phyloP scores from a whole-genome alignment of 2,888 invertebrate species.

The Elmis aenea region DNA sequence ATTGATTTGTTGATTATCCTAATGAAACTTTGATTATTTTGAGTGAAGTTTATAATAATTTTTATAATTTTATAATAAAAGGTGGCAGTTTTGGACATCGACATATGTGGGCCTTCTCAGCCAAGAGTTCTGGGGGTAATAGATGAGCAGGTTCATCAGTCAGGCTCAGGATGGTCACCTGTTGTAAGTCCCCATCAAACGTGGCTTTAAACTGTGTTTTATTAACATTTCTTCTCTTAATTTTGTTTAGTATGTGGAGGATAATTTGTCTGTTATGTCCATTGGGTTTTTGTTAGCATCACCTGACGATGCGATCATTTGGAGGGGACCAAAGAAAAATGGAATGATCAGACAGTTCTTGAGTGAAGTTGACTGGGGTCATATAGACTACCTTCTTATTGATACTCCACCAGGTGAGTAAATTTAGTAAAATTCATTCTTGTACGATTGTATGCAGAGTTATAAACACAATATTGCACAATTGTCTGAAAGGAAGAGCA shows the following conservation, averaged over 20 bases:
- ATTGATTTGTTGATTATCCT: too few relatives aligned
- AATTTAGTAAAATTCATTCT: background rate
- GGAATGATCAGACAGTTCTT: conserved; percentile 94
- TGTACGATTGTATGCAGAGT: background rate
- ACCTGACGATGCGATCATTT: conserved; percentile 94
- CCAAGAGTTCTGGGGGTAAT: conserved; percentile 89
- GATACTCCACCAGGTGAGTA: conserved; percentile 90
- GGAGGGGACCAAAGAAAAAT: conserved; percentile 99
- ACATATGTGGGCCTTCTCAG: conserved; percentile 97
- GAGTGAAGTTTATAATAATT: background rate
- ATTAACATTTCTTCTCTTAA: background rate
- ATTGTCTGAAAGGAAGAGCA: too few relatives aligned
- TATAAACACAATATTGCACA: too few relatives aligned
- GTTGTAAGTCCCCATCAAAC: conserved; percentile 59
- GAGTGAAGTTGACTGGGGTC: conserved; percentile 93
- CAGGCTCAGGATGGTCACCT: conserved; percentile 95
- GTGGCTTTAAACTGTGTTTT: background rate
- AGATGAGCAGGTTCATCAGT: conserved; percentile 92
- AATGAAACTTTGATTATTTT: conserved; percentile 1
- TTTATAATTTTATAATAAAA: conserved; percentile 41
- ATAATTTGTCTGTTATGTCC: conserved; percentile 95
- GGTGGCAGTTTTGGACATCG: conserved; percentile 94
- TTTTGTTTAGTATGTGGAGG: conserved; percentile 68
- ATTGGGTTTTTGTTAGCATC: conserved; percentile 87
- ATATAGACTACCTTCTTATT: conserved; percentile 80